Base-by-base conservation (phyloP, 2,797 vertebrate genomes). In the Acanthopagrus latus region DNA sequence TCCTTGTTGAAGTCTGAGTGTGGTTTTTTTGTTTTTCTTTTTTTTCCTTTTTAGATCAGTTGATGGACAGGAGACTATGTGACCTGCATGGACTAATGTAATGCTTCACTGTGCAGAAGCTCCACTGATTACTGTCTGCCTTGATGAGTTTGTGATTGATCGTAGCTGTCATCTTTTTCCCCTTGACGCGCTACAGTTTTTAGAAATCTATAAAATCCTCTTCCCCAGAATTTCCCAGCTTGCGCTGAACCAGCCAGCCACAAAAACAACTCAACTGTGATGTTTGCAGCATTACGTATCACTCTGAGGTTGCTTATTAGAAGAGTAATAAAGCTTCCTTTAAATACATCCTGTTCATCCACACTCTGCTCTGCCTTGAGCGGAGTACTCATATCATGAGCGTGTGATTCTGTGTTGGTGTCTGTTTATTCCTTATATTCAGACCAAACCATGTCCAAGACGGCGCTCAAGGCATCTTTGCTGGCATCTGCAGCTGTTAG, bases 401-500 rank as follows among this genome's bases (percentile, higher is more conserved):
- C 29, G 17, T 81, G 79, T 81, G 77, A 73, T 64, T 89, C 68
- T 64, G 47, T 74, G 65, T 80, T 73, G 80, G 69, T 89, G 84
- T 92, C 85, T 89, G 83, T 89, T 91, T 86, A 83, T 74, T 70
- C 44, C 70, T 85, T 20, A 12, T 82, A 59, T 87, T 84, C 63
- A 85, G 85, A 87, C 82, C 80, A 78, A 85, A 71, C 63, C 52
- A 72, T 48, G 66, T 78, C 79, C 65, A 71, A 86, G 60, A 83
- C 52, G 3, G 13, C 1, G 80, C 90, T 86, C 48, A 55, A 85
- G 84, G 89, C 87, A 17, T 88, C 81, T 68, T 83, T 18, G 18
- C 84, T 84, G 78, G 72, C 63, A 2, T 90, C 80, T 80, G 87
- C 84, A 91, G 89, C 86, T 91, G 88, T 85, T 82, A 84, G 73